A percentile compares a stretch with the other conserved stretches of the same genome.
phyloP scores from a whole-genome alignment of 1,140 invertebrate genomes.

The Formica exsecta region DNA sequence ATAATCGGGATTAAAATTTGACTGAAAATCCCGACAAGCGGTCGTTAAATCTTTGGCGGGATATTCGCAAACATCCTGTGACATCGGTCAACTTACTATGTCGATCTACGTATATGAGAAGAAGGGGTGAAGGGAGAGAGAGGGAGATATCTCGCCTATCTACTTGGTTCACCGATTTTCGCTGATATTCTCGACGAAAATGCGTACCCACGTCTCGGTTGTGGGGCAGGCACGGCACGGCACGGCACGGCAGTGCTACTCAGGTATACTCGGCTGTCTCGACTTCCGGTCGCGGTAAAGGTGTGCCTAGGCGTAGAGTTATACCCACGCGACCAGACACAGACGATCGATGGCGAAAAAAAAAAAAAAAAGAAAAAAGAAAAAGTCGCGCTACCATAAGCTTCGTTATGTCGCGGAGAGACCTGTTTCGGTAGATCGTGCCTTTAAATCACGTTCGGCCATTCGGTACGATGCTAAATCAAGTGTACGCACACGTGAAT shows the following conservation, averaged over 20 bases:
- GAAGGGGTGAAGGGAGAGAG: too few relatives aligned
- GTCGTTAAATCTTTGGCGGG: neutral
- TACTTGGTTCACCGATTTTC: constrained; percentile 69
- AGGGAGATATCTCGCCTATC: constrained; percentile 55
- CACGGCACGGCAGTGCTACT: constrained; percentile 34
- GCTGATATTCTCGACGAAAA: constrained; percentile 65
- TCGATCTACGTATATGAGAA: constrained; percentile 58
- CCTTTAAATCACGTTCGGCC: constrained; percentile 6
- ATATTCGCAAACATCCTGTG: constrained; percentile 36
- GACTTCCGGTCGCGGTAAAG: constrained; percentile 73
- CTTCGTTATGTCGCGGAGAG: neutral
- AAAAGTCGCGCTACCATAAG: constrained; percentile 30
- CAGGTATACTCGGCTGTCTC: constrained; percentile 66
- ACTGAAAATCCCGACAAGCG: neutral
- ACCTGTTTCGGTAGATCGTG: constrained; percentile 32
- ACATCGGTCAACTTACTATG: constrained; percentile 56
- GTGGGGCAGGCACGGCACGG: constrained; percentile 22
- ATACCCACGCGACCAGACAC: constrained; percentile 72
- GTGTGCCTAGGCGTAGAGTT: constrained; percentile 70
- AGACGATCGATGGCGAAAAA: constrained; percentile 49
- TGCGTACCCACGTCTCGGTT: constrained; percentile 62
- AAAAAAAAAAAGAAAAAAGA: neutral
- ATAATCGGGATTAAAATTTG: neutral
- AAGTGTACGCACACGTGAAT: constrained; percentile 18
- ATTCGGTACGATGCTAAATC: constrained; percentile 1